phyloP scores from a whole-genome alignment of 2,888 invertebrate species.

The Hydroisotoma schaefferi region DNA sequence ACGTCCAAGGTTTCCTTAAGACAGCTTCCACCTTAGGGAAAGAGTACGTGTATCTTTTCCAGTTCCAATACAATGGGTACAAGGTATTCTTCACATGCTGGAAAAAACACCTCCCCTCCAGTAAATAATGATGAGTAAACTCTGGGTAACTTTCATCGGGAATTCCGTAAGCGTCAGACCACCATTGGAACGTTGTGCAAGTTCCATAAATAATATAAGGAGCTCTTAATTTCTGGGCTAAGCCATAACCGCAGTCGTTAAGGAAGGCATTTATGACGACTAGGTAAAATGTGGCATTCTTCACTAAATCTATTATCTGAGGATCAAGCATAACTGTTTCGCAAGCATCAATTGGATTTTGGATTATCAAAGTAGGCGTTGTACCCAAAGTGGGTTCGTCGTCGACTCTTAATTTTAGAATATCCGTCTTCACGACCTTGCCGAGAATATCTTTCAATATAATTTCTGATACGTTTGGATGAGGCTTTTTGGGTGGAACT shows the following conservation, averaged over 20 bases:
- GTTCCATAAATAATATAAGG: slow-evolving; percentile 35
- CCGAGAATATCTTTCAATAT: not conserved
- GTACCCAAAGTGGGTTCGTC: not conserved
- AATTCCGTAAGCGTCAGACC: slow-evolving; percentile 25
- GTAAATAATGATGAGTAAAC: slow-evolving; percentile 24
- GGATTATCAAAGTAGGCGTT: not conserved
- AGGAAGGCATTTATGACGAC: slow-evolving; percentile 36
- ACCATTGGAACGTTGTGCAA: slow-evolving; percentile 27
- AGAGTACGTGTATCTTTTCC: slow-evolving; percentile 1
- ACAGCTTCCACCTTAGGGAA: slow-evolving; percentile 28
- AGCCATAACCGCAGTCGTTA: slow-evolving; percentile 40
- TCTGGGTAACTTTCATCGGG: slow-evolving; percentile 21
- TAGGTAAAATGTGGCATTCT: slow-evolving; percentile 34
- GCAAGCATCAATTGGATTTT: slow-evolving; percentile 19
- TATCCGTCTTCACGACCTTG: not conserved
- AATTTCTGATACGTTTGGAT: slow-evolving; percentile 25
- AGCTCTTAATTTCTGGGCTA: slow-evolving; percentile 30
- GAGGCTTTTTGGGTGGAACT: slow-evolving; percentile 23
- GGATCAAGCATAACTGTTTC: slow-evolving; percentile 18
- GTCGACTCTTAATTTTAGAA: slow-evolving; percentile 2
- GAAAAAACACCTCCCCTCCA: slow-evolving; percentile 25
- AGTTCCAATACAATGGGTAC: slow-evolving; percentile 12
- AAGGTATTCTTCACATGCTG: slow-evolving; percentile 22
- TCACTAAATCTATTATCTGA: slow-evolving; percentile 26
- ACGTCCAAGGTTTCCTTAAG: slow-evolving; percentile 16